Conservation (phyloP, 2,888 invertebrate genomes). For the Athrips mouffetella region DNA sequence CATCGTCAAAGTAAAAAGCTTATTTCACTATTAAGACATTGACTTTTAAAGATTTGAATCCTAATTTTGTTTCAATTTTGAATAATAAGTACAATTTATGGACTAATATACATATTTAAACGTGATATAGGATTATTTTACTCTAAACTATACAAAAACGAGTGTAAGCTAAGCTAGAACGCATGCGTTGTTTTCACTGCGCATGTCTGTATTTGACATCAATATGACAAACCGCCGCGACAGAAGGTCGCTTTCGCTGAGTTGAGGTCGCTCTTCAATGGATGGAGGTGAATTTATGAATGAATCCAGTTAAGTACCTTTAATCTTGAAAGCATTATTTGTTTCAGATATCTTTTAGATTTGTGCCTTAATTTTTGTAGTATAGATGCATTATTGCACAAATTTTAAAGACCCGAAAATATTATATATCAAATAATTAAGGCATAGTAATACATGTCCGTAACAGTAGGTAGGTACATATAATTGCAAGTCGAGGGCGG, state of each 20-base stretch:
- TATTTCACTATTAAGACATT: neutral
- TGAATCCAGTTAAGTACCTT: constrained; percentile 37
- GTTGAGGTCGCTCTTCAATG: constrained; percentile 60
- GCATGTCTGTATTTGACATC: constrained; percentile 59
- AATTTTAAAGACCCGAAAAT: too few species aligned
- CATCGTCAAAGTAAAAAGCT: constrained; percentile 25
- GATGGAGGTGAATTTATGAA: constrained; percentile 60
- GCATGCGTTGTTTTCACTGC: constrained; percentile 44
- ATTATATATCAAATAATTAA: too few species aligned
- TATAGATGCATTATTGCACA: too few species aligned
- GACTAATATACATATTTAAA: constrained; percentile 45
- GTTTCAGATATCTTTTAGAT: too few species aligned
- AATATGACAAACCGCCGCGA: constrained; percentile 57
- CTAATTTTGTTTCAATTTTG: too few species aligned
- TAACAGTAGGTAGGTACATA: too few species aligned
- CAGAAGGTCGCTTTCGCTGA: constrained; percentile 53
- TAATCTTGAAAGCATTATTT: too few species aligned
- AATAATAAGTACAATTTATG: constrained; percentile 36
- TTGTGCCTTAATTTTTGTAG: too few species aligned
- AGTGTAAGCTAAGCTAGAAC: constrained; percentile 34
- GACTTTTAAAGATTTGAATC: too few species aligned
- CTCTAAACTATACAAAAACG: constrained; percentile 52
- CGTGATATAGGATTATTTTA: constrained; percentile 54
- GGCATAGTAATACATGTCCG: too few species aligned
- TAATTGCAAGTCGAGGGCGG: too few species aligned